Percentiles rank a stretch among this genome's conserved stretches.
phyloP scores from a whole-genome alignment of 2,888 invertebrate species.

The Callyntrura sp. region DNA sequence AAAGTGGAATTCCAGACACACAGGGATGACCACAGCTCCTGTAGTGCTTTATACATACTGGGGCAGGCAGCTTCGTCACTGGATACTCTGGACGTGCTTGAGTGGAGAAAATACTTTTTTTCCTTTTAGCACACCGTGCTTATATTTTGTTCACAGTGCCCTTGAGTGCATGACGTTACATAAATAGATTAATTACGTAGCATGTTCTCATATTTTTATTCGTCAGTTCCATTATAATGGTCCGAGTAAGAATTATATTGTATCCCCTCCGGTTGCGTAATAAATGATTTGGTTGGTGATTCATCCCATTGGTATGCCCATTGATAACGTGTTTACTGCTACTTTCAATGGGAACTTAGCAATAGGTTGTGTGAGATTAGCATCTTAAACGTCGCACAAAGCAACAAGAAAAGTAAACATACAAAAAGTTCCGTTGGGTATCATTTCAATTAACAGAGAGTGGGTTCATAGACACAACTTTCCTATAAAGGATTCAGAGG shows the following conservation, averaged over 20 bases:
- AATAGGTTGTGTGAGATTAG: constrained; percentile 12
- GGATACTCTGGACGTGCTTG: neutral
- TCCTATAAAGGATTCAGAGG: too few relatives aligned
- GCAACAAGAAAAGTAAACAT: constrained; percentile 9
- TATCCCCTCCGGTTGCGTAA: neutral
- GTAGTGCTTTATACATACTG: neutral
- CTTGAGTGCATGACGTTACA: neutral
- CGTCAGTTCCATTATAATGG: constrained; percentile 40
- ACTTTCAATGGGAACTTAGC: too few relatives aligned
- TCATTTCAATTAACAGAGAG: constrained; percentile 25
- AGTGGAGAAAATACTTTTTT: neutral
- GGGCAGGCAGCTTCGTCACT: neutral
- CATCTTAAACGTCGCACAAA: neutral
- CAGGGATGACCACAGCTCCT: neutral
- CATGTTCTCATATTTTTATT: neutral
- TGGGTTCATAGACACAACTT: neutral
- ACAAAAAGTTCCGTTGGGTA: constrained; percentile 27
- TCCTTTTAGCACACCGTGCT: neutral
- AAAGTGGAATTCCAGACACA: neutral
- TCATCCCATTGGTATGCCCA: neutral
- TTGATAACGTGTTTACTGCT: neutral
- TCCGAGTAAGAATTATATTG: constrained; percentile 67
- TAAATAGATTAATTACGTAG: neutral
- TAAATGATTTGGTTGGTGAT: neutral
- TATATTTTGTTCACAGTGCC: too few relatives aligned